Conservation (phyloP, 2,113 vertebrate genomes). For the Galbula dea region DNA sequence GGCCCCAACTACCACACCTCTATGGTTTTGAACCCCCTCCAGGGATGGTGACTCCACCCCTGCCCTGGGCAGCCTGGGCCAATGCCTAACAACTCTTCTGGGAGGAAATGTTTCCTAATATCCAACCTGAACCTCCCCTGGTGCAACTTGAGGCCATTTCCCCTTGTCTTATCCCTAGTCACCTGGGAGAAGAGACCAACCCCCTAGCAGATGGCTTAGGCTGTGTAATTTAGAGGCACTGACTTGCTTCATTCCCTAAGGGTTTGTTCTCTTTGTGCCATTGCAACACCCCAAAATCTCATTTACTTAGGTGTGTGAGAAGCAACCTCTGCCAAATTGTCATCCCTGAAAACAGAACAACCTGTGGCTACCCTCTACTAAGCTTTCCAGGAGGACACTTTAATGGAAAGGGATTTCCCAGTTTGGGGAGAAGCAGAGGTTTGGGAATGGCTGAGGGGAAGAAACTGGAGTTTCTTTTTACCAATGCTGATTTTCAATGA, state of each 20-base stretch:
- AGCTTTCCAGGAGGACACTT: not conserved
- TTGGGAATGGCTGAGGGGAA: not conserved
- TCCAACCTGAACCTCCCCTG: too few relatives aligned
- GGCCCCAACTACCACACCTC: too few relatives aligned
- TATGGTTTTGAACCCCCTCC: too few relatives aligned
- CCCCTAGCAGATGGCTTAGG: not conserved
- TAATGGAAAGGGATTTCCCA: not conserved
- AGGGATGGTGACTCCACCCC: too few relatives aligned
- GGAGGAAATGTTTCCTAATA: too few relatives aligned
- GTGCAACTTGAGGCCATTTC: too few relatives aligned
- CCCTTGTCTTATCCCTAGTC: too few relatives aligned
- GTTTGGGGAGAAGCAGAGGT: not conserved
- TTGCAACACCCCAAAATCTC: not conserved
- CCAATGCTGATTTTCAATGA: not conserved
- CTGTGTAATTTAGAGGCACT: not conserved
- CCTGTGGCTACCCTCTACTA: not conserved
- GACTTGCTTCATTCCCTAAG: not conserved
- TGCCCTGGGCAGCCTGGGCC: too few relatives aligned
- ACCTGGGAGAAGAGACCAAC: too few relatives aligned
- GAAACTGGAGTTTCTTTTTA: not conserved
- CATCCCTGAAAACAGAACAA: not conserved
- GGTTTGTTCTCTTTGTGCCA: not conserved
- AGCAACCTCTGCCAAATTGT: not conserved
- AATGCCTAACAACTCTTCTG: too few relatives aligned
- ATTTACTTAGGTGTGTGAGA: not conserved